Evolutionary conservation across 2,888 invertebrate genomes (phyloP).

Genomic region (Hypsopygia costalis): DNA sequence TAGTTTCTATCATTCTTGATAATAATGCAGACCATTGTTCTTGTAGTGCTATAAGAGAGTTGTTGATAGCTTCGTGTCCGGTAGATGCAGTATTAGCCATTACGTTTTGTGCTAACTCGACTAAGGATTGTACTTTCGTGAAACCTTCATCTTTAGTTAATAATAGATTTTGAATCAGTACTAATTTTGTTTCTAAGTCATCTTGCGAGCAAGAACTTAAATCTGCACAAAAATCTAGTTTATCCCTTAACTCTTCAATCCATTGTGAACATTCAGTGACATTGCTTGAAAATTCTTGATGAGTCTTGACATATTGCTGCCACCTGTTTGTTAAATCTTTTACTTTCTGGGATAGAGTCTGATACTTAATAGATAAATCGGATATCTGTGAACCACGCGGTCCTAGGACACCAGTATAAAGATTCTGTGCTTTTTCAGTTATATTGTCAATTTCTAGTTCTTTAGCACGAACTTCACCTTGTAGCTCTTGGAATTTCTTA

Average conservation of each 20-base stretch:
- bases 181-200: conserved; percentile 91
- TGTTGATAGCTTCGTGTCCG: conserved; percentile 93
- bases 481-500: conserved; percentile 87
- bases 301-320: conserved; percentile 94
- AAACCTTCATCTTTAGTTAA: conserved; percentile 97
- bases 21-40: conserved; percentile 94
- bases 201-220: conserved; percentile 90
- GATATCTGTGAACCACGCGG: conserved; percentile 91
- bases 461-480: conserved; percentile 94
- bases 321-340: conserved; percentile 95
- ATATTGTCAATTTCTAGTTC: conserved; percentile 96
- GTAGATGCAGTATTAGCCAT: conserved; percentile 93
- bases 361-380: conserved; percentile 95
- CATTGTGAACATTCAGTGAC: conserved; percentile 90
- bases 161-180: conserved; percentile 91
- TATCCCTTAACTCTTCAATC: conserved; percentile 90
- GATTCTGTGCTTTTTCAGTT: conserved; percentile 93
- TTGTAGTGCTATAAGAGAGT: conserved; percentile 89
- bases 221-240: conserved; percentile 93
- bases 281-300: conserved; percentile 92
- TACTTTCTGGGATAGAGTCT: conserved; percentile 92
- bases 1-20: conserved; percentile 94
- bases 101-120: conserved; percentile 95
- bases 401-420: conserved; percentile 87
- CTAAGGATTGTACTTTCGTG: conserved; percentile 90